A percentile compares a stretch with the other conserved stretches of the same genome.
phyloP scores from a whole-genome alignment of 1,140 invertebrate genomes.

The Popillia japonica region DNA sequence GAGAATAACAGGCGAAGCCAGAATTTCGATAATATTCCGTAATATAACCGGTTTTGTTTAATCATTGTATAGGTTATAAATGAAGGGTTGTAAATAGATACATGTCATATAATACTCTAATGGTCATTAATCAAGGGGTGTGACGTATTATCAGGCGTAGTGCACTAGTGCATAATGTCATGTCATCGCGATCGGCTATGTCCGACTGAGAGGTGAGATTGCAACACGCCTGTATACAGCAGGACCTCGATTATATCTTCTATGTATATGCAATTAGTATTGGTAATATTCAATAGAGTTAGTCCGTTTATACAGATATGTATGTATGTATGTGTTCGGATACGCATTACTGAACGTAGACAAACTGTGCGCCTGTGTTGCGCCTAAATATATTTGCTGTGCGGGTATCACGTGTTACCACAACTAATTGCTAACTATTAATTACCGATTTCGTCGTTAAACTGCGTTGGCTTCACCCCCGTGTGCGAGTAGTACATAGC shows the following conservation, averaged over 20 bases:
- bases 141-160: conserved; percentile 48
- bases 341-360: too few species aligned
- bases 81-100: conserved; percentile 33
- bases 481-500: too few species aligned
- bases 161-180: conserved; percentile 49
- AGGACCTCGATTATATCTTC: conserved; percentile 22
- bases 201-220: conserved; percentile 32
- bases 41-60: conserved; percentile 32
- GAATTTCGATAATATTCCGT: conserved; percentile 21
- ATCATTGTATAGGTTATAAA: conserved; percentile 37
- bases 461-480: too few species aligned
- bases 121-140: conserved; percentile 49
- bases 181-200: conserved; percentile 45
- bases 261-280: conserved; percentile 38
- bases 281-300: conserved; percentile 36
- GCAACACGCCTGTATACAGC: neutral
- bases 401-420: neutral
- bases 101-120: conserved; percentile 45
- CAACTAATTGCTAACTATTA: neutral
- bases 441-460: neutral
- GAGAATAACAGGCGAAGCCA: neutral
- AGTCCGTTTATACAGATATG: neutral
- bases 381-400: conserved; percentile 1
- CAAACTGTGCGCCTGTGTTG: neutral
- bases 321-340: neutral